Base-by-base conservation (phyloP, 2,888 invertebrate species). In the Callimorpha dominula region DNA sequence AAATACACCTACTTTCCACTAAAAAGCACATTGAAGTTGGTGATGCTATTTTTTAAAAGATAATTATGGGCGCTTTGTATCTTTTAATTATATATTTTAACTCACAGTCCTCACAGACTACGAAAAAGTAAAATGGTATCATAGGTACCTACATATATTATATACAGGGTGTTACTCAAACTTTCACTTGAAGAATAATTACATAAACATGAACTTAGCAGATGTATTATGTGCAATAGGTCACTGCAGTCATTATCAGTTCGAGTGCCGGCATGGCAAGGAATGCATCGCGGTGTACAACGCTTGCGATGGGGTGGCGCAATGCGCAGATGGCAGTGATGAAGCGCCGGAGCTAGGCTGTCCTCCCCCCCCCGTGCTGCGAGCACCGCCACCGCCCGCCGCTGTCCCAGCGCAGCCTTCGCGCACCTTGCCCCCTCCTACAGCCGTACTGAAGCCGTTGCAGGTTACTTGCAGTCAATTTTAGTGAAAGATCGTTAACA, bases 261-360 rank as follows among this genome's bases (percentile, higher is more conserved):
- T 99, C 92, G 97, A 97, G 91, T 99, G 99, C 88, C 97, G 97
- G 81, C 97, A 96, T 76, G 97, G 98, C 64, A 97, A 97, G 65
- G 99, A 99, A 92, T 99, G 99, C 91, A 98, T 99, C 86, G 99
- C 99, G 9, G 96, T 99, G 85, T 99, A 99, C 94, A 99, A 99
- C 93, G 98, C 98, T 12, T 99, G 99, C 88, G 98, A 99, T 92
- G 99, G 99, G 70, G 98, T 99, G 84, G 97, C 98, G 46, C 99
- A 99, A 94, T 99, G 98, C 92, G 96, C 97, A 3, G 99, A 99
- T 95, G 98, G 97, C 80, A 98, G 98, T 89, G 99, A 99, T 92
- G 99, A 99, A 94, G 98, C 98, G 68, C 97, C 97, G 49, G 98
- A 98, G 93, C 96, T 98, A 78, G 97, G 97, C 76, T 98, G 98